Evolutionary conservation across 92 coral and sea anemone species (phyloP), one percentile per base, ranked within the genome.

Genomic region (Epizoanthus scotinus): DNA sequence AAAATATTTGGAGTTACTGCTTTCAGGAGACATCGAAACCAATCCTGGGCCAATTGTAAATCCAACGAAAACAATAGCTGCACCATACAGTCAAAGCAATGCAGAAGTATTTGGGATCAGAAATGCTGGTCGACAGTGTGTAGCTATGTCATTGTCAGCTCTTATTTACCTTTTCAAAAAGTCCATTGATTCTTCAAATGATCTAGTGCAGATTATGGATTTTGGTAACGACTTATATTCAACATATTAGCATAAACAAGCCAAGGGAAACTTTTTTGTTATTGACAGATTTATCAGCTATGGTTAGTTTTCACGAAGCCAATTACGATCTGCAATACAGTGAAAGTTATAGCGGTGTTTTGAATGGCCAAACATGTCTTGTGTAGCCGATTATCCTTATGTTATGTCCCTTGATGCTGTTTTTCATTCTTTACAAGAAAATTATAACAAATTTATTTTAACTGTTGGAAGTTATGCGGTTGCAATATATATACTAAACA

Each of bases 1-100:
- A 66, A 79, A 44, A 38, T 64, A 47, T 59, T 63, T 42, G 49
- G 70, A 78, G 60, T 70, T 78, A 14, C 54, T 31, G 47, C 72
- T 63, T 78, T 78, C 71, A 61, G 71, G 83, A 79, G 40, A 79
- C 36, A 17, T 78, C n/a, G 82, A 78, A 59, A 31, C 44, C 15
- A 60, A 62, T 56, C 71, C 71, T 20, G 82, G 82, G 31, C 82
- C 82, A 28, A 55, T 78, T 78, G 70, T 31, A 26, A 42, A 60
- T 78, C 82, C 82, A 38, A 50, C 67, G 17, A 78, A 19, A 59
- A 78, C 82, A 55, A 74, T 74, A 25, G 57, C 49, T 59, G 68
- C 72, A 62, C 61, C 61, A 56, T 22, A 56, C 20, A 56, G 61
- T 56, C 61, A 56, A 56, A 56, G 61, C 0, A 56, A 13, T 17